Evolutionary conservation across 1,140 invertebrate genomes (phyloP).

Genomic region (Pectinophora gossypiella): DNA sequence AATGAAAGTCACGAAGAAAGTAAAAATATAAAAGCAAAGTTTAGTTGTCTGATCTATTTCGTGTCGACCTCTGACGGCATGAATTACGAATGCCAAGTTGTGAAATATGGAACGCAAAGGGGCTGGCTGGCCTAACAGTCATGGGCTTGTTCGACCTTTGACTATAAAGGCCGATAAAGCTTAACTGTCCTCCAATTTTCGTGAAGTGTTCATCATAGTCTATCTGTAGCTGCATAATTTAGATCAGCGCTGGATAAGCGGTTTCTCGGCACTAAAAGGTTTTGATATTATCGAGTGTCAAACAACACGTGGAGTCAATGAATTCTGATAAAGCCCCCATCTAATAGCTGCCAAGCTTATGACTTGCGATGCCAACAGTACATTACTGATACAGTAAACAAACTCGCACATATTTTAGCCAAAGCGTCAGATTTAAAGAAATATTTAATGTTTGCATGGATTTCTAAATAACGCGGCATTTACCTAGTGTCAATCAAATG

Average conservation of each 20-base stretch:
- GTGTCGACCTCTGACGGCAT: conserved; percentile 8
- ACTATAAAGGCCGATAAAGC: not conserved
- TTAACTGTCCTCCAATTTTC: no score
- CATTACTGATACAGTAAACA: no score
- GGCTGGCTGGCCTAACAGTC: not conserved
- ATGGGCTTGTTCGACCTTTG: conserved; percentile 1
- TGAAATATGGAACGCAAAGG: conserved; percentile 27
- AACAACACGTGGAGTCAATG: not conserved
- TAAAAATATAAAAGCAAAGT: conserved; percentile 18
- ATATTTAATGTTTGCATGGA: not conserved
- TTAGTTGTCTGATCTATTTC: conserved; percentile 16
- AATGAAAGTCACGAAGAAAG: conserved; percentile 14
- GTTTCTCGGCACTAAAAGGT: conserved; percentile 15
- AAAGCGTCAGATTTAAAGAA: no score
- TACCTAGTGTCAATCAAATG: conserved; percentile 31
- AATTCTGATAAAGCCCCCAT: not conserved
- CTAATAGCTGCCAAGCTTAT: not conserved
- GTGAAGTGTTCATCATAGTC: no score
- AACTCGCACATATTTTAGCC: no score
- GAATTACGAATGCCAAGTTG: conserved; percentile 16
- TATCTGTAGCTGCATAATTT: no score
- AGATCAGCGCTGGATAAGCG: no score
- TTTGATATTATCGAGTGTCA: conserved; percentile 12
- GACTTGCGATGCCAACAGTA: no score
- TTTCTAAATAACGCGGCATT: conserved; percentile 18